These are phyloP conservation scores for Sesamia nonagrioides DNA, from an alignment of 1,140 invertebrate species.

Conservation along the genomic window DNA sequence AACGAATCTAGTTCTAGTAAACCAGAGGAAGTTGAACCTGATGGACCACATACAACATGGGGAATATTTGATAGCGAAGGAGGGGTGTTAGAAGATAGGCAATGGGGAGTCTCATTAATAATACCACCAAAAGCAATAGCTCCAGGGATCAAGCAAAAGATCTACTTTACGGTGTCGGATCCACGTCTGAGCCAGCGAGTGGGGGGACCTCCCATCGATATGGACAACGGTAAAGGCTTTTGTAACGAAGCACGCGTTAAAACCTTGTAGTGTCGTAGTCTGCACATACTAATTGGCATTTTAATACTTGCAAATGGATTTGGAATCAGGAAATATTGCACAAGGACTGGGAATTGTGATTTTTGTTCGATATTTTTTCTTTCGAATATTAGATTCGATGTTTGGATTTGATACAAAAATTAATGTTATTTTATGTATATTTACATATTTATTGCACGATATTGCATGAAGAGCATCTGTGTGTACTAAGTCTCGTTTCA, in stretches of 20 bases:
- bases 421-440: constrained; percentile 43
- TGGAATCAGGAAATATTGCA: constrained; percentile 55
- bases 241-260: constrained; percentile 81
- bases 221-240: constrained; percentile 93
- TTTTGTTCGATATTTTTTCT: constrained; percentile 50
- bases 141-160: constrained; percentile 94
- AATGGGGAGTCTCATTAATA: constrained; percentile 96
- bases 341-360: constrained; percentile 54
- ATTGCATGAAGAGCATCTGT: constrained; percentile 33
- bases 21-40: constrained; percentile 75
- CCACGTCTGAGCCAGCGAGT: constrained; percentile 90
- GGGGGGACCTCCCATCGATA: constrained; percentile 94
- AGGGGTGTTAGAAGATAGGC: constrained; percentile 93
- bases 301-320: constrained; percentile 74
- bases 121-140: constrained; percentile 96
- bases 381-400: constrained; percentile 48
- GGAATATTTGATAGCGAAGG: constrained; percentile 93
- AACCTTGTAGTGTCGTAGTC: constrained; percentile 75
- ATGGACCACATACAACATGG: constrained; percentile 89
- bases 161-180: constrained; percentile 97
- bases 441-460: constrained; percentile 42
- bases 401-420: constrained; percentile 36
- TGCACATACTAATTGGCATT: constrained; percentile 85
- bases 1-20: constrained; percentile 73
- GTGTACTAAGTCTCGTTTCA: constrained; percentile 6